Percentiles rank a stretch among this genome's conserved stretches.
These are phyloP conservation scores for Cheirogaleus medius DNA, from an alignment of 2,113 vertebrate genomes.

Conservation along the genomic window DNA sequence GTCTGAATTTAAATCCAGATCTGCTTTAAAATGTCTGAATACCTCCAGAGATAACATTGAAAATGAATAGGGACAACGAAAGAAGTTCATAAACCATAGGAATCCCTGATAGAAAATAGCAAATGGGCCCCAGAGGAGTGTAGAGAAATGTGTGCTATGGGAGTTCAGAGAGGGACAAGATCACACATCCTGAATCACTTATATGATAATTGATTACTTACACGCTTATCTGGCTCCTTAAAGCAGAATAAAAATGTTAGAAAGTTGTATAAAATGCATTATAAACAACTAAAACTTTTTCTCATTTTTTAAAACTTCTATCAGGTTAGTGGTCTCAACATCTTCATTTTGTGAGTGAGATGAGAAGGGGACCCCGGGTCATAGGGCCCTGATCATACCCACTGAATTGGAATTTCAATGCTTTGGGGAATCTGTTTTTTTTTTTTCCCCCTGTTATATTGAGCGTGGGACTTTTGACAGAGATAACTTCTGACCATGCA, in stretches of 20 bases:
- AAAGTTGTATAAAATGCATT: background rate
- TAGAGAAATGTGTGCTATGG: background rate
- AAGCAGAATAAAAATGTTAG: background rate
- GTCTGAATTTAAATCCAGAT: constrained; percentile 1
- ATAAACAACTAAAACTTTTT: background rate
- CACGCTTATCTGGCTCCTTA: background rate
- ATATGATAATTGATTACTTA: background rate
- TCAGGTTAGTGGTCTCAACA: background rate
- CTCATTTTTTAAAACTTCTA: background rate
- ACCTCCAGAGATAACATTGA: background rate
- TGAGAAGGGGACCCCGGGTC: background rate
- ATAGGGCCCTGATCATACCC: background rate
- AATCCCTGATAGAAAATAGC: background rate
- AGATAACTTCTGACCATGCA: constrained; percentile 41
- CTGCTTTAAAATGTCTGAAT: background rate
- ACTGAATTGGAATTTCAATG: background rate
- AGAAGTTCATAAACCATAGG: background rate
- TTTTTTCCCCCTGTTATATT: background rate
- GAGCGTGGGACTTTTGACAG: constrained; percentile 40
- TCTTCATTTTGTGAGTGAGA: background rate
- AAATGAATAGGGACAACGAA: background rate
- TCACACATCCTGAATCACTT: background rate
- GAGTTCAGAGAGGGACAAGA: background rate
- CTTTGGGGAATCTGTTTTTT: constrained; percentile 30
- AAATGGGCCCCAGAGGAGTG: background rate